phyloP scores from a whole-genome alignment of 2,888 invertebrate genomes.

The Ophion costatus region DNA sequence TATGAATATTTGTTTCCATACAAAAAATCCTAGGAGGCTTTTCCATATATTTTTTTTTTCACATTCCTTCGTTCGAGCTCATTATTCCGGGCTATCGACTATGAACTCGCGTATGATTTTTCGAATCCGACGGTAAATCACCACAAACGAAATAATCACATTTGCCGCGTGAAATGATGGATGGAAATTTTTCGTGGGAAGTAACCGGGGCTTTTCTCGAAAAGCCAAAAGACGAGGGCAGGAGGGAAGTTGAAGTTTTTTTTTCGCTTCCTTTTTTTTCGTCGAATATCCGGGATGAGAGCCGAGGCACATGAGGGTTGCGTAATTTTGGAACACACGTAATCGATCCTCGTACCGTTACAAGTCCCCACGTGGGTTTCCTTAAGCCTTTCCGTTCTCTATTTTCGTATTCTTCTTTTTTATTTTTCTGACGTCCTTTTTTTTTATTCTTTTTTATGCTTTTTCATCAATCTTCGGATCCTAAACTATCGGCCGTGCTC shows the following conservation, averaged over 20 bases:
- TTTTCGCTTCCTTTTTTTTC: constrained; percentile 50
- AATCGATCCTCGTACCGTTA: constrained; percentile 73
- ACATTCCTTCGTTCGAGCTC: too few relatives aligned
- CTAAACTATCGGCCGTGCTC: constrained; percentile 61
- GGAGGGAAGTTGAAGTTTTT: constrained; percentile 53
- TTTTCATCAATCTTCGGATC: constrained; percentile 61
- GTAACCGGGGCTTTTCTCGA: constrained; percentile 20
- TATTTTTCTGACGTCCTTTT: constrained; percentile 55
- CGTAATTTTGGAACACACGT: constrained; percentile 76
- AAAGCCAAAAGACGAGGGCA: constrained; percentile 35
- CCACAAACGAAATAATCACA: constrained; percentile 48
- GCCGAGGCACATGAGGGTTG: constrained; percentile 74
- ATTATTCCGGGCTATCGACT: too few relatives aligned
- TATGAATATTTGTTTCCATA: too few relatives aligned
- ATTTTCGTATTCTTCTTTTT: constrained; percentile 61
- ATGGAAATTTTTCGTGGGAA: constrained; percentile 63
- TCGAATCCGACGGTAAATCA: constrained; percentile 34
- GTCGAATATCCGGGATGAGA: constrained; percentile 62
- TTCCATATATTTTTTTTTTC: too few relatives aligned
- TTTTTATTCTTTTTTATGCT: constrained; percentile 65
- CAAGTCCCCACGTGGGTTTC: constrained; percentile 66
- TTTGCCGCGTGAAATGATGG: constrained; percentile 50
- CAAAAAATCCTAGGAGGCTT: too few relatives aligned
- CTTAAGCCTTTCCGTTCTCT: constrained; percentile 76
- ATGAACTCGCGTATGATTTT: background rate